These are phyloP conservation scores for Gadus chalcogrammus DNA, from an alignment of 2,113 vertebrate genomes.

Conservation along the genomic window DNA sequence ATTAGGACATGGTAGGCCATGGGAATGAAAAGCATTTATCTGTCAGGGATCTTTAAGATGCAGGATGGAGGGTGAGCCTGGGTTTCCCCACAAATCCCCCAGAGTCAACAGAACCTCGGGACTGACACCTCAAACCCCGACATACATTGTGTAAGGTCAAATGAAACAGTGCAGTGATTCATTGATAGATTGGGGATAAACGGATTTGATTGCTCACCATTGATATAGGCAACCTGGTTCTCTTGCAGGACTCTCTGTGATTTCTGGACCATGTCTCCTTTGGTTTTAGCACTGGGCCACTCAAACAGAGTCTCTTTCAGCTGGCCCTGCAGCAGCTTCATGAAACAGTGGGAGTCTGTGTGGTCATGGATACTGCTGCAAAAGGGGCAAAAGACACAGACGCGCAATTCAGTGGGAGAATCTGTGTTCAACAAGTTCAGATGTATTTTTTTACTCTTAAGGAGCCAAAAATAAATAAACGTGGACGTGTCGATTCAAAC, in stretches of 20 bases:
- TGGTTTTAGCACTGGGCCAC: conserved; percentile 82
- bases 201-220: conserved; percentile 75
- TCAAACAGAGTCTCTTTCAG: conserved; percentile 93
- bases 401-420: not conserved
- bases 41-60: not conserved
- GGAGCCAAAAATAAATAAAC: too few species aligned
- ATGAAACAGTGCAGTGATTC: too few species aligned
- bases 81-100: not conserved
- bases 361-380: conserved; percentile 98
- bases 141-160: not conserved
- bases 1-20: too few species aligned
- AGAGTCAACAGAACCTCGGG: not conserved
- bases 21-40: too few species aligned
- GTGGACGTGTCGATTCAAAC: too few species aligned
- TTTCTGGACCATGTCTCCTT: conserved; percentile 84
- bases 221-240: conserved; percentile 94
- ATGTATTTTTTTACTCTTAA: too few species aligned
- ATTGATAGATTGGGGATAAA: too few species aligned
- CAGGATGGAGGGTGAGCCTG: not conserved
- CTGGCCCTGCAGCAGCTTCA: conserved; percentile 95
- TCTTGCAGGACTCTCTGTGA: conserved; percentile 84
- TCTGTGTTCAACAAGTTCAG: not conserved
- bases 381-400: conserved; percentile 43
- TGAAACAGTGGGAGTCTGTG: conserved; percentile 94
- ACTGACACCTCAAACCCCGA: not conserved